Evolutionary conservation across 2,888 invertebrate species (phyloP), one percentile per base, ranked within the genome.

Genomic region (Congeria kusceri): DNA sequence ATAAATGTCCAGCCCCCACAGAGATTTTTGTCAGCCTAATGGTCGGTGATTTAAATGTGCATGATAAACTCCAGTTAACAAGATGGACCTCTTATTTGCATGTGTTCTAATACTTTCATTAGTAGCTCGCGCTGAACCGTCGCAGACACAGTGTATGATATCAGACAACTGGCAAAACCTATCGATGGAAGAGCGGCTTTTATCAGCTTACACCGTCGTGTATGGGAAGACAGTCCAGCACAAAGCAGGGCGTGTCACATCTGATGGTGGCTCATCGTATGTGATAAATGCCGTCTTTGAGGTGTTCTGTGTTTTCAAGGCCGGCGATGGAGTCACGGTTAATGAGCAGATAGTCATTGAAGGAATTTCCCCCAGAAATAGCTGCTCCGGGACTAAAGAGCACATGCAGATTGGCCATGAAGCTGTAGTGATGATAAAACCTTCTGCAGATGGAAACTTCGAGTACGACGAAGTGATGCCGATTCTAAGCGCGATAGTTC

Each of bases 401-500:
- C 23, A 71, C 64, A 79, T 79, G 83, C 74, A 70, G 23, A 77
- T 79, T 20, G 79, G 77, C 4, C 49, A 77, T 15, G 79, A 83
- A 66, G 79, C 79, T 4, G 73, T 83, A 23, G 56, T 83, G 0
- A 70, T 69, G 1, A 58, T 83, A 32, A 69, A 65, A 32, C 62
- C 56, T 23, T 46, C 67, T 18, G 32, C 25, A 5, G 68, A 65
- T 27, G 83, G 83, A 13, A 73, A 77, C 28, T 83, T 61, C 47
- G 66, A 77, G 28, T 83, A 77, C 32, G 67, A 79, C 44, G 83
- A 83, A 73, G 68, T 64, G 7, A 79, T 83, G 79, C 83, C 83
- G 18, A 63, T 61, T 2, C 59, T 66, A n/a, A 79, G 76, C 29
- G 83, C 79, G 9, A 66, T 73, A 9, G 73, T 77, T 56, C 44